A percentile compares a stretch with the other conserved stretches of the same genome.
Evolutionary conservation across 2,888 invertebrate genomes (phyloP).

Genomic region (Brenthis ino): DNA sequence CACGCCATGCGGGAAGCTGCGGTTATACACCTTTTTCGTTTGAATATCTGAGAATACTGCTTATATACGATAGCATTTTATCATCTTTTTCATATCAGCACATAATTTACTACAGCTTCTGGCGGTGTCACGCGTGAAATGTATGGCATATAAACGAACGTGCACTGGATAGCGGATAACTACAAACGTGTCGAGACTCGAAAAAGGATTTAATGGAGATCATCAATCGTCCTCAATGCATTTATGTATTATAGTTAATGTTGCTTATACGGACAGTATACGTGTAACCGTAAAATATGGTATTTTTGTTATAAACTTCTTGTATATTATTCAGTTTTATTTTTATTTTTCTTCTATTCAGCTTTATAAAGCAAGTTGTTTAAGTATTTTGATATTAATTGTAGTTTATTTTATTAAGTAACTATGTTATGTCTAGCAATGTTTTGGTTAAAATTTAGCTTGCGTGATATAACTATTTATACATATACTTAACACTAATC

Average conservation of each 20-base stretch:
- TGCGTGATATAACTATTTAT: no score
- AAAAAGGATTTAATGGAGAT: conserved; percentile 42
- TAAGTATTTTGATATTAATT: no score
- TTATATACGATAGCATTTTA: conserved; percentile 47
- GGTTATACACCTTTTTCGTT: conserved; percentile 47
- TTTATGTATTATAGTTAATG: conserved; percentile 24
- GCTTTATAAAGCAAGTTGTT: no score
- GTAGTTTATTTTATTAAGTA: no score
- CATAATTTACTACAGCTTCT: conserved; percentile 62
- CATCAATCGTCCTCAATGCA: conserved; percentile 35
- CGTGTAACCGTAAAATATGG: background rate
- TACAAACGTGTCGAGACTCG: conserved; percentile 54
- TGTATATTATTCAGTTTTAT: no score
- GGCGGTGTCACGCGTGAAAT: conserved; percentile 64
- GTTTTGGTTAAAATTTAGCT: no score
- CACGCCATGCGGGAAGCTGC: conserved; percentile 69
- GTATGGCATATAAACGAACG: conserved; percentile 59
- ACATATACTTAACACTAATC: no score
- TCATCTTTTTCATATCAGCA: conserved; percentile 61
- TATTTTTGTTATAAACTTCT: background rate
- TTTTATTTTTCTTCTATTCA: no score
- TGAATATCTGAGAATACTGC: conserved; percentile 36
- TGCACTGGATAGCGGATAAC: conserved; percentile 55
- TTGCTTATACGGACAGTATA: background rate
- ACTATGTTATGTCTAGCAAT: no score